These are phyloP conservation scores for Coelogynopora nodosa DNA, from an alignment of 2,888 invertebrate species.

Conservation along the genomic window DNA sequence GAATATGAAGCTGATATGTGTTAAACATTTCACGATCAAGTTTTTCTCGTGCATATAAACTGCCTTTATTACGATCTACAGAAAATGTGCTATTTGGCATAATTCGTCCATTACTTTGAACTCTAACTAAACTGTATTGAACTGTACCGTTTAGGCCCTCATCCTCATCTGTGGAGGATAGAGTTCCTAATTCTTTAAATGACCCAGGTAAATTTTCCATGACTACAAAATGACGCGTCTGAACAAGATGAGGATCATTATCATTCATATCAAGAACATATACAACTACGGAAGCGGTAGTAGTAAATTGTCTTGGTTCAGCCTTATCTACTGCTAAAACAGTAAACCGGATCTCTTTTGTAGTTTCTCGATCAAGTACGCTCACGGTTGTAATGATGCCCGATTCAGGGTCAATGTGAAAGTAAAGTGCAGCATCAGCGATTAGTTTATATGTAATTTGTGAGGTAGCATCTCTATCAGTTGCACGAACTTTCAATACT, in stretches of 20 bases:
- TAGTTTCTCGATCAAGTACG: conserved; percentile 41
- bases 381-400: conserved; percentile 13
- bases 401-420: conserved; percentile 39
- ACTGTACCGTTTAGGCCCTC: conserved; percentile 37
- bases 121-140: conserved; percentile 19
- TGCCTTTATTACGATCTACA: conserved; percentile 22
- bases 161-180: conserved; percentile 36
- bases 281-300: conserved; percentile 21
- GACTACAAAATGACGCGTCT: conserved; percentile 15
- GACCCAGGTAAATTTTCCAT: conserved; percentile 31
- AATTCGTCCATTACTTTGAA: conserved; percentile 5
- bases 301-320: conserved; percentile 3
- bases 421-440: conserved; percentile 32
- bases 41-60: conserved; percentile 6
- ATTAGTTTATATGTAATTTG: conserved; percentile 11
- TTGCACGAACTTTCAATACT: conserved; percentile 36
- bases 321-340: conserved; percentile 33
- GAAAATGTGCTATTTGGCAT: conserved; percentile 38
- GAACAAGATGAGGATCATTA: conserved; percentile 38
- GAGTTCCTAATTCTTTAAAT: neutral
- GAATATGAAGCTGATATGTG: conserved; percentile 30
- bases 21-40: conserved; percentile 36
- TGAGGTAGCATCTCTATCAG: conserved; percentile 36
- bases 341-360: conserved; percentile 34
- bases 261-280: conserved; percentile 40